These are phyloP conservation scores for Psittacula echo DNA, from an alignment of 2,797 vertebrate genomes.

Conservation along the genomic window DNA sequence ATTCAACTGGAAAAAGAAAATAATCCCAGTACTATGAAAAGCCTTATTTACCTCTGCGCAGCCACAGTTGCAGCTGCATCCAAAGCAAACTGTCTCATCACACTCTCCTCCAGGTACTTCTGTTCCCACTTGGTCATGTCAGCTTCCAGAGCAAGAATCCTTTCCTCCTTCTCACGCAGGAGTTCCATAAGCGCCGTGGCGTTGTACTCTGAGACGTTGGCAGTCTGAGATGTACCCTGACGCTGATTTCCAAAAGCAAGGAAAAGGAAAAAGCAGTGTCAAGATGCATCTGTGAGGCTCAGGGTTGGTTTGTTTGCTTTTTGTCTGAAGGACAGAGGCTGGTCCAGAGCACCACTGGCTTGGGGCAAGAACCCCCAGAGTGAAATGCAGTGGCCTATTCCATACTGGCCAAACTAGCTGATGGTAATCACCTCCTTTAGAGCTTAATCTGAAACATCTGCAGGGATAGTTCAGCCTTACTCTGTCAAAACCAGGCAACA, in stretches of 20 bases:
- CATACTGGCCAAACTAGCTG: background rate
- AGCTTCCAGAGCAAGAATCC: conserved; percentile 95
- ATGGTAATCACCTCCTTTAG: background rate
- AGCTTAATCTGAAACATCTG: background rate
- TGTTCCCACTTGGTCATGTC: conserved; percentile 99
- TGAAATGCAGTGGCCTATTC: background rate
- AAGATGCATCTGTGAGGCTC: background rate
- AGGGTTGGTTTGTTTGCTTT: background rate
- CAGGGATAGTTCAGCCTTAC: background rate
- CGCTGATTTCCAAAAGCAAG: conserved; percentile 77
- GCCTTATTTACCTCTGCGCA: conserved; percentile 87
- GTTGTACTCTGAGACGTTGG: conserved; percentile 85
- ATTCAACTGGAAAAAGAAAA: conserved; percentile 43
- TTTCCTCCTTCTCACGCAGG: conserved; percentile 94
- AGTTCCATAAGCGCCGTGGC: conserved; percentile 92
- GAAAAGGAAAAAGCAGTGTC: background rate
- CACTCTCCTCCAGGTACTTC: conserved; percentile 97
- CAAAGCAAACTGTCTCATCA: conserved; percentile 98
- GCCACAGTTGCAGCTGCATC: conserved; percentile 95
- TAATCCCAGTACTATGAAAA: background rate
- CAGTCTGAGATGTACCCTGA: conserved; percentile 85
- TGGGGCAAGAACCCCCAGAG: background rate
- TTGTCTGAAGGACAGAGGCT: background rate
- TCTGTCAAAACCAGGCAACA: background rate
- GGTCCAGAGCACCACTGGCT: background rate